Conservation (phyloP, 2,797 vertebrate genomes). For the Champsocephalus esox region DNA sequence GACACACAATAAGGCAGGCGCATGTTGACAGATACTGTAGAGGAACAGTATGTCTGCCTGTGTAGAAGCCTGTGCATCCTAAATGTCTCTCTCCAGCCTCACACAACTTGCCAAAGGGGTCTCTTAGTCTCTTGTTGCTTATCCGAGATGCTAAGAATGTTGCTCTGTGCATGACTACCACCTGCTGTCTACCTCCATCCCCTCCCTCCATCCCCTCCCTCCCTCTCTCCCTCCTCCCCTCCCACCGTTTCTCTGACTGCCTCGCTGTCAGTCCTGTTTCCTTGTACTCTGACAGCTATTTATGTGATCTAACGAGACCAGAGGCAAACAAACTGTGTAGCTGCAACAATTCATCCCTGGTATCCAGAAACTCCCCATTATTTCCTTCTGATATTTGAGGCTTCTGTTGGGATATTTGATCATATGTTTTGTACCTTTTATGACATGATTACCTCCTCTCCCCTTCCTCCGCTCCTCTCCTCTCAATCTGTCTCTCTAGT, state of each 20-base stretch:
- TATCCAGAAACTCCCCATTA: slow-evolving; percentile 65
- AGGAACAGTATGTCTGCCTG: neutral
- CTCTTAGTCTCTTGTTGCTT: slow-evolving; percentile 24
- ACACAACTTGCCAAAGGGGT: neutral
- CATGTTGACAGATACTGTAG: neutral
- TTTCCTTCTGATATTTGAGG: slow-evolving; percentile 27
- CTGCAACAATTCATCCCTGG: slow-evolving; percentile 79
- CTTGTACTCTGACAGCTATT: slow-evolving; percentile 84
- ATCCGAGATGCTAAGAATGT: slow-evolving; percentile 59
- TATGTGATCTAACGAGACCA: slow-evolving; percentile 81
- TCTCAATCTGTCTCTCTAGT: slow-evolving; percentile 90
- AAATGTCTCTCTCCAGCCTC: neutral
- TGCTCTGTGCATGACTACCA: slow-evolving; percentile 77
- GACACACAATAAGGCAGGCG: neutral
- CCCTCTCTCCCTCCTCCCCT: slow-evolving; percentile 52
- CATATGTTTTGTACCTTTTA: slow-evolving; percentile 84
- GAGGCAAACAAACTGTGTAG: slow-evolving; percentile 79
- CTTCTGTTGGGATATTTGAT: slow-evolving; percentile 39
- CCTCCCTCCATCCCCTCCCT: slow-evolving; percentile 40
- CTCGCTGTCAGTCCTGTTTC: slow-evolving; percentile 40
- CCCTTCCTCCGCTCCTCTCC: slow-evolving; percentile 74
- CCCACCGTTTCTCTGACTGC: slow-evolving; percentile 72
- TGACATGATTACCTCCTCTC: slow-evolving; percentile 64
- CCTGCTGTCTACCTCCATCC: slow-evolving; percentile 74
- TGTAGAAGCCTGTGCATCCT: neutral